Evolutionary conservation across 1,140 invertebrate genomes (phyloP).

Genomic region (Conus ventricosus): DNA sequence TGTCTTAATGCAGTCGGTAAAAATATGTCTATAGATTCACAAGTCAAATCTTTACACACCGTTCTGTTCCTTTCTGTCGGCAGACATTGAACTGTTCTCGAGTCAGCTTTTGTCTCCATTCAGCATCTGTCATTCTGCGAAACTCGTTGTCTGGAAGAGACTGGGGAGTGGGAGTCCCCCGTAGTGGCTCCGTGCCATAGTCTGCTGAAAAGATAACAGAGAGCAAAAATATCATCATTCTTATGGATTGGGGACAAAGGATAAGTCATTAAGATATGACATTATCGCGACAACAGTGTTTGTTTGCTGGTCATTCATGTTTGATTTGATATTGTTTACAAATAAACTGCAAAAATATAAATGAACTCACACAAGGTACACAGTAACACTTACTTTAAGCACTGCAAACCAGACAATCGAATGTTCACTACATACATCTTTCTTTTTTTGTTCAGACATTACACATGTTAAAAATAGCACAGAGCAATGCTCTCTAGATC

Average conservation of each 20-base stretch:
- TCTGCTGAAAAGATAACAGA: neutral
- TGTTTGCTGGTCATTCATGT: neutral
- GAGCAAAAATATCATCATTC: neutral
- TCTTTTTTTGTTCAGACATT: too few relatives aligned
- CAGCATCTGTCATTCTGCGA: neutral
- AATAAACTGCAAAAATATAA: too few relatives aligned
- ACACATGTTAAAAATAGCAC: too few relatives aligned
- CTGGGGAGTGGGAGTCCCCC: neutral
- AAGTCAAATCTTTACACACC: neutral
- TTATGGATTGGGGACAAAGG: neutral
- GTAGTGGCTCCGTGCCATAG: neutral
- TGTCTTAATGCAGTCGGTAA: too few relatives aligned
- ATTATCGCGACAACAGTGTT: neutral
- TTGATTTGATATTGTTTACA: neutral
- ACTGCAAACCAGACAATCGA: too few relatives aligned
- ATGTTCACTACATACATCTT: too few relatives aligned
- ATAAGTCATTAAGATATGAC: neutral
- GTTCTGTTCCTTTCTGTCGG: constrained; percentile 21
- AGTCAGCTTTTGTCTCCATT: neutral
- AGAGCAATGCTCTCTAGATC: too few relatives aligned
- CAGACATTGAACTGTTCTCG: constrained; percentile 4
- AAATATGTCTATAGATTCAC: neutral
- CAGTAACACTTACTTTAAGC: too few relatives aligned
- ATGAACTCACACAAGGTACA: too few relatives aligned
- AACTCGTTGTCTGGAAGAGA: neutral